Evolutionary conservation across 1,140 invertebrate species (phyloP), one percentile per base, ranked within the genome.

Genomic region (Phymorhynchus buccinoides): DNA sequence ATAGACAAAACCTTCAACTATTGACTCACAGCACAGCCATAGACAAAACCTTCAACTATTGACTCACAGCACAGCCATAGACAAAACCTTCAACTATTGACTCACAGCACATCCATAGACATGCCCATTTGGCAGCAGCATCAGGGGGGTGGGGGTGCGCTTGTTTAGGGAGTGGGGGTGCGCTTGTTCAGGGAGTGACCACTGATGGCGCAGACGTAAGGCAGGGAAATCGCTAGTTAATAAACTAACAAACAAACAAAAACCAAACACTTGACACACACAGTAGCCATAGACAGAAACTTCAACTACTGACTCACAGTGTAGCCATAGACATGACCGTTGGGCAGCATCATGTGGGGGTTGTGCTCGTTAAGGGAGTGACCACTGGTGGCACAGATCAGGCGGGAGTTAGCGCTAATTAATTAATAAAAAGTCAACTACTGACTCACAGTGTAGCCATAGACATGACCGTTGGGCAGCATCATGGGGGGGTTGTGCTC

Each of bases 401-500:
- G 95, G 71, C 97, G 95, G 85, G 97, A 90, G 93, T 99, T 98
- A 35, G 97, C 97, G 93, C 97, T n/a, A n/a, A n/a, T n/a, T n/a
- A n/a, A n/a, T n/a, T n/a, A n/a, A n/a, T n/a, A n/a, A n/a, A n/a
- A n/a, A n/a, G n/a, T n/a, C n/a, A n/a, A n/a, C n/a, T n/a, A n/a
- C n/a, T n/a, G n/a, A n/a, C 92, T 94, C 93, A 97, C 97, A 95
- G 97, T 96, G 94, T 97, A 97, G n/a, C 98, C 98, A 94, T 99
- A 99, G 79, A 99, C 97, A 94, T 98, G 96, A 84, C 98, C 98
- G 95, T 99, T 99, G 62, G 99, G 98, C 93, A 99, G 95, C 96
- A 99, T 98, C 96, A 99, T 97, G 0, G 99, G 98, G 87, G 96
- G 97, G 94, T 99, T 99, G 93, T 99, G 96, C 93, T 99, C 98